Conservation (phyloP, 2,888 invertebrate species). For the Sepiola atlantica region DNA sequence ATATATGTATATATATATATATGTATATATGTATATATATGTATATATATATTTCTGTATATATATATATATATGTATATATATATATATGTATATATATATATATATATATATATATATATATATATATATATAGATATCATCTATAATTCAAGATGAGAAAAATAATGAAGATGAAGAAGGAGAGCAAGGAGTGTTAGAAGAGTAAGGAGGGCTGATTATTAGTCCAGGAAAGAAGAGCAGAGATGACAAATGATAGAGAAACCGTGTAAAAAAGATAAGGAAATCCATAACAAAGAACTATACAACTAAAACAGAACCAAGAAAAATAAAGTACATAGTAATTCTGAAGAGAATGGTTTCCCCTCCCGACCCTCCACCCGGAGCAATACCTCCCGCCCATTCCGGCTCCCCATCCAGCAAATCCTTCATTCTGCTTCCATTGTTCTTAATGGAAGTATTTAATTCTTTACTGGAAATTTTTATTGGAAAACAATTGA, state of each 20-base stretch:
- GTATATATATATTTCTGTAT: neutral
- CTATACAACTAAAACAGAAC: neutral
- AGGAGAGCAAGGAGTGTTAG: neutral
- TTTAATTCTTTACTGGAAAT: conserved; percentile 18
- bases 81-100: conserved; percentile 1
- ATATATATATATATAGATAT: conserved; percentile 1
- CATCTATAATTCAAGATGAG: neutral
- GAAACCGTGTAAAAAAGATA: neutral
- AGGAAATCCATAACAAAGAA: neutral
- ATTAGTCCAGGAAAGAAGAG: neutral
- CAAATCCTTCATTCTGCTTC: no score
- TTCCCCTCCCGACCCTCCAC: neutral
- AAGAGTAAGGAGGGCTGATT: neutral
- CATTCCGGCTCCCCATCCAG: no score
- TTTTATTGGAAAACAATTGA: conserved; percentile 32
- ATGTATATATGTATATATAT: neutral
- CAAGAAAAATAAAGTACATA: neutral
- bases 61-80: neutral
- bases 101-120: conserved; percentile 23
- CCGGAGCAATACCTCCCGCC: no score
- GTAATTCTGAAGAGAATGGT: conserved; percentile 32
- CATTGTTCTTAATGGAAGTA: neutral
- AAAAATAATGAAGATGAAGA: neutral
- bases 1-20: neutral
- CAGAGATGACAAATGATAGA: neutral